A percentile compares a stretch with the other conserved stretches of the same genome.
Evolutionary conservation across 2,888 invertebrate genomes (phyloP).

Genomic region (Herminia tarsipennalis): DNA sequence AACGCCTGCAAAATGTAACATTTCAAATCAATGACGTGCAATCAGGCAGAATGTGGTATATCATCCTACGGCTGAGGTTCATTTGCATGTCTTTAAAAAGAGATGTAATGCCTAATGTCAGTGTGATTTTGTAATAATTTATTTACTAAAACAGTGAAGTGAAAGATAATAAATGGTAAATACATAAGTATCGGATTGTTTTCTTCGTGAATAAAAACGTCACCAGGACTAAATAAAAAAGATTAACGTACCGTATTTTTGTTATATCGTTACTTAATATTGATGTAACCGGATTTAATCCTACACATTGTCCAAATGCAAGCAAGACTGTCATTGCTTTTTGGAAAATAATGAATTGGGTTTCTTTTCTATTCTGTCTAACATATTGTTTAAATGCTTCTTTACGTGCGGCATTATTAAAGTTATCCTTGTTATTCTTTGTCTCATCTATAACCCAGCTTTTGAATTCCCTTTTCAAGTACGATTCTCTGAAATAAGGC

Average conservation of each 20-base stretch:
- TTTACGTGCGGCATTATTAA: not conserved
- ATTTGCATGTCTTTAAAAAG: too few species aligned
- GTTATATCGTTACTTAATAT: conserved; percentile 41
- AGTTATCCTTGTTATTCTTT: not conserved
- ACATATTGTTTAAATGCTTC: not conserved
- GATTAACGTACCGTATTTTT: conserved; percentile 62
- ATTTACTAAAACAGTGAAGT: too few species aligned
- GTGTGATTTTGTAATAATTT: too few species aligned
- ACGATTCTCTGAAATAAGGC: not conserved
- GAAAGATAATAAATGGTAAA: too few species aligned
- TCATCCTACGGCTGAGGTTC: too few species aligned
- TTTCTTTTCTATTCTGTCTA: conserved; percentile 5
- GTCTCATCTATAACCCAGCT: conserved; percentile 5
- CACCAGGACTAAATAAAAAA: too few species aligned
- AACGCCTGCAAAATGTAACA: not conserved
- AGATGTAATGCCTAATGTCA: too few species aligned
- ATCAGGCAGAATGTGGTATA: too few species aligned
- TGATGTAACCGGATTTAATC: conserved; percentile 57
- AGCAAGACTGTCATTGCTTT: conserved; percentile 53
- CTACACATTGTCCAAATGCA: conserved; percentile 52
- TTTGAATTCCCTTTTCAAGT: conserved; percentile 8
- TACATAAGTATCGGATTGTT: too few species aligned
- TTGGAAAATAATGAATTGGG: conserved; percentile 50
- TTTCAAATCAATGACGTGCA: not conserved
- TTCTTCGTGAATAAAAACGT: too few species aligned